phyloP scores from a whole-genome alignment of 2,888 invertebrate genomes.

The Dermolepida albohirtum region DNA sequence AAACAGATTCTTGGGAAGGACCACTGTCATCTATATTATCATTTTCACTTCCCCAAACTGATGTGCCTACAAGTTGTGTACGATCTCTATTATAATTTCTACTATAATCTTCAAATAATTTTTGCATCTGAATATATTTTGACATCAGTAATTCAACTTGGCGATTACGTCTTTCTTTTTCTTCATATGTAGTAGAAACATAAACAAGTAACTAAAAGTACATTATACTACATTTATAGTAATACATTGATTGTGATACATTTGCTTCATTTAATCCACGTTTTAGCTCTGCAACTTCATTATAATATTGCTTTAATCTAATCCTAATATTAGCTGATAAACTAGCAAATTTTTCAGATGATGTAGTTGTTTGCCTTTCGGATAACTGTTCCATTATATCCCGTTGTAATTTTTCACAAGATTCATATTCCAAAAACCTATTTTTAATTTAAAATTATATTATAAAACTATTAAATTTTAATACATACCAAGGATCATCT shows the following conservation, averaged over 20 bases:
- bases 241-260: constrained; percentile 64
- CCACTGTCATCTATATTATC: constrained; percentile 64
- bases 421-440: constrained; percentile 75
- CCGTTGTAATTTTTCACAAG: constrained; percentile 73
- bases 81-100: constrained; percentile 57
- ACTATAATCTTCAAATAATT: constrained; percentile 65
- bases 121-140: constrained; percentile 70
- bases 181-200: constrained; percentile 69
- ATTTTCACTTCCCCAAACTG: constrained; percentile 65
- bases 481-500: constrained; percentile 65
- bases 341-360: constrained; percentile 70
- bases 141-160: constrained; percentile 73
- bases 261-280: constrained; percentile 68
- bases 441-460: constrained; percentile 39
- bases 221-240: constrained; percentile 38
- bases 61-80: constrained; percentile 60
- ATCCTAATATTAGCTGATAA: constrained; percentile 72
- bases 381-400: constrained; percentile 74
- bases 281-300: constrained; percentile 71
- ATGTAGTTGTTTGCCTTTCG: constrained; percentile 67
- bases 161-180: constrained; percentile 72
- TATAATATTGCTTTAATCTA: constrained; percentile 72
- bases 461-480: neutral
- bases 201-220: constrained; percentile 7
- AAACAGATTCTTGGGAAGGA: constrained; percentile 62